Conservation (phyloP, 2,797 vertebrate species). For the Intellagama lesueurii region DNA sequence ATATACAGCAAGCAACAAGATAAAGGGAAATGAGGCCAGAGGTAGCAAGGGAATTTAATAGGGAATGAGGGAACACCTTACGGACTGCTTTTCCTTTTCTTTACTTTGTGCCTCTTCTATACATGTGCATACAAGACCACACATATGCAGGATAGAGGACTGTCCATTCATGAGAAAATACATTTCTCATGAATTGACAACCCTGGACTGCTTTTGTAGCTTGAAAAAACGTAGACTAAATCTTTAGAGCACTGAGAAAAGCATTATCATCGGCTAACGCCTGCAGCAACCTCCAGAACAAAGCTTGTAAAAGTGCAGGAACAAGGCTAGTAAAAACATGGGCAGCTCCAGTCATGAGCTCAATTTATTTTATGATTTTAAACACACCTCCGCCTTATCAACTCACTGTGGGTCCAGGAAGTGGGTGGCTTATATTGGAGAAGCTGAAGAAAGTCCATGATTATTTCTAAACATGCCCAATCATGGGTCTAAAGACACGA, state of each 20-base stretch:
- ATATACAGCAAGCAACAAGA: no score
- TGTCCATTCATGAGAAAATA: not conserved
- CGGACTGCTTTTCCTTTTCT: no score
- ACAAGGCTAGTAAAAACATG: not conserved
- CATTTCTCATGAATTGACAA: not conserved
- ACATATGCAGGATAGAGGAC: not conserved
- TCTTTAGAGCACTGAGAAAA: not conserved
- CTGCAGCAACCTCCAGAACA: not conserved
- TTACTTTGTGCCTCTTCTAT: no score
- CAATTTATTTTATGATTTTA: not conserved
- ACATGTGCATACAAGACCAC: no score
- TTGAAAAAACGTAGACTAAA: not conserved
- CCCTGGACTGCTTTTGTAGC: not conserved
- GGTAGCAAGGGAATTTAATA: no score
- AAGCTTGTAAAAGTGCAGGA: not conserved
- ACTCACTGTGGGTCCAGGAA: not conserved
- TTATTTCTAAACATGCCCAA: not conserved
- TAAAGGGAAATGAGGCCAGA: no score
- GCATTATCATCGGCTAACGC: not conserved
- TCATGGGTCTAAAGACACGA: not conserved
- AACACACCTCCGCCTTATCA: not conserved
- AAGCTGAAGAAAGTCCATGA: not conserved
- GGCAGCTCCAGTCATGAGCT: not conserved
- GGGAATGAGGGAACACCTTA: no score
- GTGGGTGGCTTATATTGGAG: not conserved